Percentiles rank a stretch among this genome's conserved stretches.
These are phyloP conservation scores for Odontocolon sp. DNA, from an alignment of 2,888 invertebrate genomes.

Conservation along the genomic window DNA sequence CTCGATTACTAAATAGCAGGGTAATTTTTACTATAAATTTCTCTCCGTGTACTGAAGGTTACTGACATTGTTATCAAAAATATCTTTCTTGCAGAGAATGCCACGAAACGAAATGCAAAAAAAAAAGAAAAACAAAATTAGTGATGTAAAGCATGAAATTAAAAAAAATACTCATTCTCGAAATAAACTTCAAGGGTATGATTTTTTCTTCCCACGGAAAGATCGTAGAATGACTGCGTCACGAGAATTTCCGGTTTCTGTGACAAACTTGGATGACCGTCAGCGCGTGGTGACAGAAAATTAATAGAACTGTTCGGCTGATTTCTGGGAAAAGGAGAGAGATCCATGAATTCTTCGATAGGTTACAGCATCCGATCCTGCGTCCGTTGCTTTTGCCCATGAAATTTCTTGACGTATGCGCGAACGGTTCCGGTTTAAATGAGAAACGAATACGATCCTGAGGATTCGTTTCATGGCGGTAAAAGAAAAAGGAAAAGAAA, in stretches of 20 bases:
- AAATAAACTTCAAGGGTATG: too few species aligned
- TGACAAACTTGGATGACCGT: not conserved
- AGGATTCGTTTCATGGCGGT: conserved; percentile 24
- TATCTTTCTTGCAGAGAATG: too few species aligned
- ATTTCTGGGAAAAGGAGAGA: not conserved
- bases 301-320: not conserved
- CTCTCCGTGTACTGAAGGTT: too few species aligned
- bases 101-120: too few species aligned
- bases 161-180: not conserved
- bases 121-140: not conserved
- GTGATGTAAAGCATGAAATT: too few species aligned
- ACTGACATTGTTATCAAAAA: too few species aligned
- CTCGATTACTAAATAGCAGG: too few species aligned
- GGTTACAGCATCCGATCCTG: not conserved
- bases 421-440: conserved; percentile 24
- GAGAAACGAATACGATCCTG: conserved; percentile 35
- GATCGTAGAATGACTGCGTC: conserved; percentile 27
- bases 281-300: conserved; percentile 25
- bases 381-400: conserved; percentile 4
- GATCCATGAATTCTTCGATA: conserved; percentile 5
- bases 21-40: too few species aligned
- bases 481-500: conserved; percentile 10
- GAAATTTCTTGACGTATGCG: conserved; percentile 2
- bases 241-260: conserved; percentile 24
- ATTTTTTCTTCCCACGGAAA: conserved; percentile 31